Percentiles rank a stretch among this genome's conserved stretches.
These are phyloP conservation scores for Dipodomys stephensi DNA, from an alignment of 2,113 vertebrate species.

Conservation along the genomic window DNA sequence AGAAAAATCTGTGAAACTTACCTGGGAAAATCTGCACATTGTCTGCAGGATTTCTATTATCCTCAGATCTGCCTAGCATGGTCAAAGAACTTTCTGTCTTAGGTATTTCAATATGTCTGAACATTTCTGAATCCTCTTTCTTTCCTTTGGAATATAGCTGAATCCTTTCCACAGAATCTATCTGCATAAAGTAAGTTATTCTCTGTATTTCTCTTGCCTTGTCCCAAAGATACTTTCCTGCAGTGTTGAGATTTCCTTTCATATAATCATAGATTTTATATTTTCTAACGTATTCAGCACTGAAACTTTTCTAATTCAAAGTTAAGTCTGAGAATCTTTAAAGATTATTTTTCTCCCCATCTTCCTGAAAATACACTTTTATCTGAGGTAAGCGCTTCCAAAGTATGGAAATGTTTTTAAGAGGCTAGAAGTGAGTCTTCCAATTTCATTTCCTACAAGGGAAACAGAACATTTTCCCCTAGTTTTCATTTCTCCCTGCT, in stretches of 20 bases:
- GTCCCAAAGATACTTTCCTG: not conserved
- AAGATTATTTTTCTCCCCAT: not conserved
- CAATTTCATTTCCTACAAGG: no score
- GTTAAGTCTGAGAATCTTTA: not conserved
- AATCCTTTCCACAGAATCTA: not conserved
- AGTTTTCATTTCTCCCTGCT: no score
- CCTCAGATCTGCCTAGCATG: not conserved
- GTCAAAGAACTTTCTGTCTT: not conserved
- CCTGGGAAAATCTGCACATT: not conserved
- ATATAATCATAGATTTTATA: not conserved
- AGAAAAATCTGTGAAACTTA: slow-evolving; percentile 4
- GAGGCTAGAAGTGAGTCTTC: not conserved
- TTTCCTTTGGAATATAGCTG: not conserved
- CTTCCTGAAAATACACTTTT: not conserved
- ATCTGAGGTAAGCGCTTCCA: not conserved
- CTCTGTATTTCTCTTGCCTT: not conserved
- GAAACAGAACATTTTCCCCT: no score
- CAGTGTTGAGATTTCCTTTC: slow-evolving; percentile 1
- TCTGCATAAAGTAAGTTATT: not conserved
- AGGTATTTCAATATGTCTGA: not conserved
- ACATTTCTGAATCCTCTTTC: not conserved
- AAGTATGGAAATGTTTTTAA: not conserved
- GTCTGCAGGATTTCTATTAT: not conserved
- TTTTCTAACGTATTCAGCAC: not conserved
- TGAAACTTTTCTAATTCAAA: not conserved